Conservation (phyloP, 2,113 vertebrate genomes). For the Cromileptes altivelis region DNA sequence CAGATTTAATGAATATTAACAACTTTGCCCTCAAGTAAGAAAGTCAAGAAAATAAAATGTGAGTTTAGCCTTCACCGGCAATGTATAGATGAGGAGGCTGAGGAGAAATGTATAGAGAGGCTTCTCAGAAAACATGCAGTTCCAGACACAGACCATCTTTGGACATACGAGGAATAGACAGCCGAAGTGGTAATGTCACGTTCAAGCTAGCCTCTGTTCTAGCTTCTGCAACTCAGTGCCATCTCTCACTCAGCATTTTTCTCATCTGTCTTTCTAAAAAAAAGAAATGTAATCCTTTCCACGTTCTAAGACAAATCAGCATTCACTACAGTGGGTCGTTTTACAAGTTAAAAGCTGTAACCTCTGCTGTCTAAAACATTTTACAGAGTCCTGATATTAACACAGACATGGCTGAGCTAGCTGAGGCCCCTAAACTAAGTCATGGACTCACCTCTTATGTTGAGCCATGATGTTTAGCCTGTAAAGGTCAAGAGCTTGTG, state of each 20-base stretch:
- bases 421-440: background rate
- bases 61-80: background rate
- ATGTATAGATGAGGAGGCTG: background rate
- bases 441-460: background rate
- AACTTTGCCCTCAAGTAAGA: conserved; percentile 22
- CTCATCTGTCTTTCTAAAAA: background rate
- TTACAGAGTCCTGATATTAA: background rate
- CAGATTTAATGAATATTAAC: conserved; percentile 5
- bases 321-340: background rate
- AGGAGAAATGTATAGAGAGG: background rate
- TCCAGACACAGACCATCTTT: background rate
- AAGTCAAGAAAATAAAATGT: background rate
- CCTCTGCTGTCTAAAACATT: too few relatives aligned
- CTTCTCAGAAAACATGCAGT: background rate
- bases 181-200: background rate
- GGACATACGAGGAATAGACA: background rate
- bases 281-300: too few relatives aligned
- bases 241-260: background rate
- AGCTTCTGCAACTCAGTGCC: background rate
- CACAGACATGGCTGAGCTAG: background rate
- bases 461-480: background rate
- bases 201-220: too few relatives aligned
- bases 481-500: background rate
- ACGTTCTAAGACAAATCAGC: background rate
- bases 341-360: too few relatives aligned